phyloP scores from a whole-genome alignment of 2,888 invertebrate species.

The Melanotus villosus region DNA sequence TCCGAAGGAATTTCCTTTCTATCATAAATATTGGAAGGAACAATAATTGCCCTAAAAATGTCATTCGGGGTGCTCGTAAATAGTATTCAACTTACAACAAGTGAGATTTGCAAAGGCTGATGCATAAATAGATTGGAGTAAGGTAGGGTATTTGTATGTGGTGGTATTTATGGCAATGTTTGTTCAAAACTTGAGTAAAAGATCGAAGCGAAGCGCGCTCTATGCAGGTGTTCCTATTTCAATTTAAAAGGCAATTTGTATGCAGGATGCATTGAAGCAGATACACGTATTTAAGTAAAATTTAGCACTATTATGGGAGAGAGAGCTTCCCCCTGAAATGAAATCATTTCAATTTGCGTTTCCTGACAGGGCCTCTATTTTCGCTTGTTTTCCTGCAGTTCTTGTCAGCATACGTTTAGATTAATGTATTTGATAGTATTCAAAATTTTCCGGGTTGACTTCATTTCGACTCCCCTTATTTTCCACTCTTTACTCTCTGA shows the following conservation, averaged over 20 bases:
- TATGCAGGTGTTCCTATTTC: conserved; percentile 34
- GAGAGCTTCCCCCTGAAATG: conserved; percentile 38
- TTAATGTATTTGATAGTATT: conserved; percentile 51
- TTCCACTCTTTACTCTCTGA: conserved; percentile 32
- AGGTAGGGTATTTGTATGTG: too few relatives aligned
- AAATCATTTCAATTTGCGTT: conserved; percentile 50
- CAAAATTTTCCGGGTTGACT: conserved; percentile 47
- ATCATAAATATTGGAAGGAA: too few relatives aligned
- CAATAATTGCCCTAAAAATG: too few relatives aligned
- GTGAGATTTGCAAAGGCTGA: too few relatives aligned
- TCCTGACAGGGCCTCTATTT: conserved; percentile 45
- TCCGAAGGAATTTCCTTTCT: too few relatives aligned
- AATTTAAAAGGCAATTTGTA: conserved; percentile 39
- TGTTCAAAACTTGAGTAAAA: background rate
- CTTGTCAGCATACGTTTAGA: conserved; percentile 51
- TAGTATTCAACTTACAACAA: too few relatives aligned
- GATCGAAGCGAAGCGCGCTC: conserved; percentile 15
- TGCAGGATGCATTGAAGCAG: conserved; percentile 31
- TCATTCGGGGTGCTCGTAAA: too few relatives aligned
- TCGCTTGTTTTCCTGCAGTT: conserved; percentile 51
- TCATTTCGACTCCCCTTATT: conserved; percentile 38
- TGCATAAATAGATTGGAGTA: too few relatives aligned
- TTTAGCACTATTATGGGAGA: conserved; percentile 37
- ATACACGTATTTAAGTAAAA: conserved; percentile 43
- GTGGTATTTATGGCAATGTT: background rate